Evolutionary conservation across 2,113 vertebrate species (phyloP).

Genomic region (Cochlearius cochlearius): DNA sequence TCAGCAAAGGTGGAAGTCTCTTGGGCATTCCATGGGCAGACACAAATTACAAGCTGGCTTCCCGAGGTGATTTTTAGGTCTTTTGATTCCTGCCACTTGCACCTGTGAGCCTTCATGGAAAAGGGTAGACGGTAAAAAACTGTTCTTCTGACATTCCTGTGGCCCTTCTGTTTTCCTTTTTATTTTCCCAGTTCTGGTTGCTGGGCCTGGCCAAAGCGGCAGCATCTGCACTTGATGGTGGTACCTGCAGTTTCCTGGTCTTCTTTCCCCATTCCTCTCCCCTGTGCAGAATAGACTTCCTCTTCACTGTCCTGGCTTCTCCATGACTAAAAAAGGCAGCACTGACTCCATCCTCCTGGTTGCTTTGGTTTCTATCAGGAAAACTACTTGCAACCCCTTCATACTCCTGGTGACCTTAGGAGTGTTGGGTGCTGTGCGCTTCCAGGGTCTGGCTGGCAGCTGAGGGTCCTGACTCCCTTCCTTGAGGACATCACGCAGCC

Average conservation of each 20-base stretch:
- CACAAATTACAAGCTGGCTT: background rate
- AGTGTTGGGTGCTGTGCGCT: fast-evolving
- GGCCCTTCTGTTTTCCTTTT: background rate
- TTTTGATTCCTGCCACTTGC: background rate
- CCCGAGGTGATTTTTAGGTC: background rate
- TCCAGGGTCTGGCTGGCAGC: background rate
- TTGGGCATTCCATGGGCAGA: background rate
- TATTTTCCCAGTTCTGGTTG: fast-evolving
- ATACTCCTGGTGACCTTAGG: background rate
- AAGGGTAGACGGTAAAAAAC: background rate
- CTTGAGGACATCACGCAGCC: background rate
- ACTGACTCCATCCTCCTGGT: background rate
- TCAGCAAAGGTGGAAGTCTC: background rate
- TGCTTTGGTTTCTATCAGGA: background rate
- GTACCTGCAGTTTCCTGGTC: background rate
- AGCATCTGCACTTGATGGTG: background rate
- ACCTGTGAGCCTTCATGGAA: background rate
- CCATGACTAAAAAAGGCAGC: background rate
- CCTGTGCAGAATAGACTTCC: background rate
- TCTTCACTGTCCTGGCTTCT: background rate
- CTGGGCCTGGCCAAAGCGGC: background rate
- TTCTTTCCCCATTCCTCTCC: background rate
- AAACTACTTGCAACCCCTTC: background rate
- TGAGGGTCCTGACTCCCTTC: background rate
- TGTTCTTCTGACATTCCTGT: fast-evolving